phyloP scores from a whole-genome alignment of 2,113 vertebrate genomes.

The Crotophaga sulcirostris region DNA sequence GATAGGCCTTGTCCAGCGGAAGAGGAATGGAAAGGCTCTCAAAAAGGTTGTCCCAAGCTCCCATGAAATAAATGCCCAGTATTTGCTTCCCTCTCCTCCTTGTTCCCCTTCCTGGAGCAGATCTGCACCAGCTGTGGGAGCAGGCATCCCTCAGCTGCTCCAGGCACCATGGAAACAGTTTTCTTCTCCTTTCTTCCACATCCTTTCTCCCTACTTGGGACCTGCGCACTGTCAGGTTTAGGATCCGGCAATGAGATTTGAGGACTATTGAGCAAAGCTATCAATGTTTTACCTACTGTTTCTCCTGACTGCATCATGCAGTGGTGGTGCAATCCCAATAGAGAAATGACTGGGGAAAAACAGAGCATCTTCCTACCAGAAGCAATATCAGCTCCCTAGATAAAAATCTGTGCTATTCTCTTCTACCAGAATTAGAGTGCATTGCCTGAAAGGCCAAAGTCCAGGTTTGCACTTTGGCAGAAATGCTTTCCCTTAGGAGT shows the following conservation, averaged over 20 bases:
- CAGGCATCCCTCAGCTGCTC: background rate
- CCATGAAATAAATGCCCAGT: background rate
- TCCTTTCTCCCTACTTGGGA: background rate
- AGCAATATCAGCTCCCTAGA: background rate
- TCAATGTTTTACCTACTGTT: background rate
- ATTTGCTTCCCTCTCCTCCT: background rate
- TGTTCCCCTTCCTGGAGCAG: background rate
- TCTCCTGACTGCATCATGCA: background rate
- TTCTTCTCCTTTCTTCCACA: background rate
- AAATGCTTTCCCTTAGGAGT: background rate
- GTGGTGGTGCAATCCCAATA: background rate
- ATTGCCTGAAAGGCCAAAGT: background rate
- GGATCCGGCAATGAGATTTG: background rate
- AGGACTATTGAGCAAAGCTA: background rate
- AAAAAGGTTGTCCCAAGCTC: background rate
- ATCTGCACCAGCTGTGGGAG: background rate
- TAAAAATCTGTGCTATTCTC: background rate
- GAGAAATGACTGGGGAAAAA: background rate
- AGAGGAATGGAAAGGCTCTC: background rate
- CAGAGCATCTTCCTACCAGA: background rate
- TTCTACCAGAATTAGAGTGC: background rate
- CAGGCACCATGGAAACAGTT: background rate
- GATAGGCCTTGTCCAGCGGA: background rate
- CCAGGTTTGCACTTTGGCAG: background rate
- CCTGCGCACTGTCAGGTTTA: background rate